Conservation (phyloP, 2,113 vertebrate genomes). For the Hymenochirus boettgeri region DNA sequence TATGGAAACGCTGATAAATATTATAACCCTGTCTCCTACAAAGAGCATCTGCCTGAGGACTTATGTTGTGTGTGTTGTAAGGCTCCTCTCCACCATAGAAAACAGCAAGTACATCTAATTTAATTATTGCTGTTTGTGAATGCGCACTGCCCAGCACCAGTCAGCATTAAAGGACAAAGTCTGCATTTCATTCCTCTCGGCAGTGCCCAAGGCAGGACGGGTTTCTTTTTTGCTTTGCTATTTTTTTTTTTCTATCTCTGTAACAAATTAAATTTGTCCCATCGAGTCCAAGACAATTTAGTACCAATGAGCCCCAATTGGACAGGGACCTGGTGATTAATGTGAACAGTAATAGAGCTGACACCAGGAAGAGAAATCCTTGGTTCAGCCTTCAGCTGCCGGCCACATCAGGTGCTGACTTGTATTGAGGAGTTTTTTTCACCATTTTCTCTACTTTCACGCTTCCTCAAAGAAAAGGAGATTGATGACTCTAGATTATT, state of each 20-base stretch:
- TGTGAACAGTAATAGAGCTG: constrained; percentile 48
- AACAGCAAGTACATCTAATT: constrained; percentile 52
- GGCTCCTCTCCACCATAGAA: constrained; percentile 31
- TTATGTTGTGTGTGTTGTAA: constrained; percentile 38
- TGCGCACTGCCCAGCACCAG: constrained; percentile 50
- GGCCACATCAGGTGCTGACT: no score
- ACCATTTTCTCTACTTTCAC: constrained; percentile 39
- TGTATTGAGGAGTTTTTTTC: constrained; percentile 43
- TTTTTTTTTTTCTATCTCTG: constrained; percentile 14
- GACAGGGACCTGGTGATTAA: constrained; percentile 56
- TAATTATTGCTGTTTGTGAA: constrained; percentile 52
- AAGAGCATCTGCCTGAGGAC: constrained; percentile 57
- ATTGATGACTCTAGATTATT: constrained; percentile 52
- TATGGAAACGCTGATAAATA: constrained; percentile 52
- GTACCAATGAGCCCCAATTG: constrained; percentile 49
- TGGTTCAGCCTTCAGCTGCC: constrained; percentile 48
- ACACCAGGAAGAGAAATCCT: constrained; percentile 27
- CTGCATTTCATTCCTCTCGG: constrained; percentile 37
- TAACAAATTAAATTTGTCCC: constrained; percentile 60
- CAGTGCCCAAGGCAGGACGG: constrained; percentile 36
- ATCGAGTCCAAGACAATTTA: constrained; percentile 44
- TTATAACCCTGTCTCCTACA: constrained; percentile 46
- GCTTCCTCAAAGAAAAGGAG: constrained; percentile 46
- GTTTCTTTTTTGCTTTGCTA: constrained; percentile 25
- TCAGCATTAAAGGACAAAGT: constrained; percentile 37